Base-by-base conservation (phyloP, 2,113 vertebrate species). In the Craseonycteris thonglongyai region DNA sequence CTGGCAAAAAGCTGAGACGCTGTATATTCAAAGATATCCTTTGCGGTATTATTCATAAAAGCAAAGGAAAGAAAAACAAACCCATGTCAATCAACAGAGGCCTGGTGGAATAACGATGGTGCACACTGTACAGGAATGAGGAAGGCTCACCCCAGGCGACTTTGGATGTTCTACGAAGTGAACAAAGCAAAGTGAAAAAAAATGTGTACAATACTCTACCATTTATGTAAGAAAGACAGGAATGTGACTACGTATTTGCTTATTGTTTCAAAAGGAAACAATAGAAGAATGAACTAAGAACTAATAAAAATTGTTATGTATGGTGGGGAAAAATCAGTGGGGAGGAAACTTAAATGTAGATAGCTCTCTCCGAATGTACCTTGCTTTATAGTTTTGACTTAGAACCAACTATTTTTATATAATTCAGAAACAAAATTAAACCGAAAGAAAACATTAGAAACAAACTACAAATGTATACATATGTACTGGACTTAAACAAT, bases 181-280 rank as follows among this genome's bases (percentile, higher is more conserved):
- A 61, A 88, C 65, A 94, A 90, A 93, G 59, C 9, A 45, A 82
- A 91, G 86, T n/a, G n/a, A n/a, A n/a, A n/a, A 56, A 69, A 80
- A 91, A 42, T 22, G 12, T 9, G 24, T 18, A 63, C 4, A 3
- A 14, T 40, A 33, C 5, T 13, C 87, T 45, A 7, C n/a, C 18
- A 35, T 59, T 45, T 65, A n/a, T 38, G 24, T 51, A 71, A 65
- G 58, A 91, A 87, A 56, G 19, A 18, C 30, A 12, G 35, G 19
- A 65, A 78, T 40, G 26, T 28, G 65, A 35, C 49, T 56, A 28
- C 14, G 14, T 45, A 45, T 91, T 83, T 59, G 78, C 16, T 90
- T 58, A 15, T 58, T 59, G 63, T 94, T 83, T 91, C 35, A 74
- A 58, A 71, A 94, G 54, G 56, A 93, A 97, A 88, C 56, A 81